Evolutionary conservation across 2,888 invertebrate genomes (phyloP).

Genomic region (Sarcophaga variegata): DNA sequence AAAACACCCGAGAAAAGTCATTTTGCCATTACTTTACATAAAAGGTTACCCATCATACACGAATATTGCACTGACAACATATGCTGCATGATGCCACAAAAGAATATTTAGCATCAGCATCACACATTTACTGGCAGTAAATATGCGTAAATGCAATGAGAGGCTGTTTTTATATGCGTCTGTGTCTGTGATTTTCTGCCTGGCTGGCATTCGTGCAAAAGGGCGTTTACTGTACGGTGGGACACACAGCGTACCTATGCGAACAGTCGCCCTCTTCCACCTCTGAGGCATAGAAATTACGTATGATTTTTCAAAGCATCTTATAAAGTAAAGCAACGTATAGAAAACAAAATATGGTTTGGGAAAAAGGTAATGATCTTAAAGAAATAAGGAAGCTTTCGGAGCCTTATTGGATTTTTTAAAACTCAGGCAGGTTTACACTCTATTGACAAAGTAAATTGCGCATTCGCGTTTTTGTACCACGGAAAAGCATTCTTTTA

Average conservation of each 20-base stretch:
- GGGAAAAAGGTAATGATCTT: neutral
- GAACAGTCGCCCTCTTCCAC: neutral
- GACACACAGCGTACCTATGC: slow-evolving; percentile 22
- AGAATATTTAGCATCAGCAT: neutral
- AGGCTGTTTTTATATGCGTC: slow-evolving; percentile 2
- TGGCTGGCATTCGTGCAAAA: slow-evolving; percentile 46
- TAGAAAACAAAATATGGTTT: neutral
- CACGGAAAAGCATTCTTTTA: too few relatives aligned
- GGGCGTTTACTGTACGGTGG: slow-evolving; percentile 57
- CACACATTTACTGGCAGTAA: slow-evolving; percentile 24
- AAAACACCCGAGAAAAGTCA: slow-evolving; percentile 20
- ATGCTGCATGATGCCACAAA: slow-evolving; percentile 8
- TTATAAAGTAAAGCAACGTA: neutral
- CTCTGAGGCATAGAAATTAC: neutral
- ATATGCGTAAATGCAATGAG: slow-evolving; percentile 39
- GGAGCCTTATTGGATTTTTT: too few relatives aligned
- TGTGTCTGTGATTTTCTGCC: slow-evolving; percentile 29
- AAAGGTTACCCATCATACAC: neutral
- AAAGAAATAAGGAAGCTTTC: neutral
- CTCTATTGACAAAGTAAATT: too few relatives aligned
- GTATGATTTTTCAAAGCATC: neutral
- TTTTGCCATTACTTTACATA: slow-evolving; percentile 41
- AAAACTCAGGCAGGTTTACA: too few relatives aligned
- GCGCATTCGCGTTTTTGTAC: too few relatives aligned
- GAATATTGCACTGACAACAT: slow-evolving; percentile 4